Base-by-base conservation (phyloP, 2,113 vertebrate genomes). In the Charina bottae region DNA sequence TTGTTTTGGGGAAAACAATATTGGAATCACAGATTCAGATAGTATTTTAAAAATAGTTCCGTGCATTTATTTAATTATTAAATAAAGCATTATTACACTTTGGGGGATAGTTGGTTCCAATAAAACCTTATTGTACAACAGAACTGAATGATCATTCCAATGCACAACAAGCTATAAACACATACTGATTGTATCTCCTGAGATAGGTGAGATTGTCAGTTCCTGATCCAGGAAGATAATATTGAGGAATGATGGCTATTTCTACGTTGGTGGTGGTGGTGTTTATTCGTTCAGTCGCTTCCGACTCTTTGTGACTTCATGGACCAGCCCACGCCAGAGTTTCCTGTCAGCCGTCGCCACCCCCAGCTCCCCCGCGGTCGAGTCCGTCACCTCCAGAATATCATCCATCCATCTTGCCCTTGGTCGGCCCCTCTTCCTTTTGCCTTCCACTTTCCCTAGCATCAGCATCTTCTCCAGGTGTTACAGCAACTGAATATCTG, bases 21-120 rank as follows among this genome's bases (percentile, higher is more conserved):
- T 91, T 90, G 58, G 23, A 87, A 92, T 58, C 87, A 2, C 33
- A 87, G 85, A 15, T 85, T 93, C 46, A 93, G 89, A 6, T 37
- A 58, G 21, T 55, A 90, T 84, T 59, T 95, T 42, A 91, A 90
- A 95, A 84, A 53, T 33, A 56, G n/a, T 37, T 26, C 72, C 21
- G 17, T 42, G 7, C 7, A 7, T 78, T 78, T 37, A 72, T 72
- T 37, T 78, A 78, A 78, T 78, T 42, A 78, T 78, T 42, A 78
- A 42, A 78, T 78, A 78, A 78, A 17, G 15, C 33, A 90, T 60
- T 49, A 60, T 24, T 28, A 46, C 46, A 72, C n/a, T 84, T 10
- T 90, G 78, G 15, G 42, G 26, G 11, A 84, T 46, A 85, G 83
- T 33, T 37, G 37, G 21, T 83, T 42, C 83, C 56, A 13, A 24